Conservation (phyloP, 2,797 vertebrate genomes). For the Protosalanx chinensis region DNA sequence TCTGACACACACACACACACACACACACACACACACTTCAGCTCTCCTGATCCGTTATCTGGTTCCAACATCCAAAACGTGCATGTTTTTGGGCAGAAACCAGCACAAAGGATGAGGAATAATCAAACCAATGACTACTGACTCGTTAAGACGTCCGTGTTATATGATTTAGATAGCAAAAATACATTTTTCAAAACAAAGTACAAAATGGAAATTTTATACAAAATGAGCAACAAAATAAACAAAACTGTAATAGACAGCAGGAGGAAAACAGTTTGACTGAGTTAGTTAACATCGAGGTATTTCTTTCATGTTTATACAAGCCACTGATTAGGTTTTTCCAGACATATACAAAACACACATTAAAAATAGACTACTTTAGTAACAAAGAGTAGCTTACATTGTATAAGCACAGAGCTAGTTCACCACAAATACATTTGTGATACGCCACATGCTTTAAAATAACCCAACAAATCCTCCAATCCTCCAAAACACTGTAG, state of each 20-base stretch:
- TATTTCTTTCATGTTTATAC: conserved; percentile 1
- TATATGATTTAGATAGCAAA: conserved; percentile 8
- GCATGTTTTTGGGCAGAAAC: too few relatives aligned
- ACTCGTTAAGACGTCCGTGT: too few relatives aligned
- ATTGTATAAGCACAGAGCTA: conserved; percentile 69
- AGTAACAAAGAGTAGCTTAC: conserved; percentile 54
- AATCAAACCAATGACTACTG: too few relatives aligned
- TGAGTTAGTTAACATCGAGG: conserved; percentile 14
- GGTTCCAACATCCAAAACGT: too few relatives aligned
- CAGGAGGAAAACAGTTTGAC: conserved; percentile 23
- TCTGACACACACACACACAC: neutral
- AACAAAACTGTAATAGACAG: conserved; percentile 38
- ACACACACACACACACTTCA: neutral
- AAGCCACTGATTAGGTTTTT: conserved; percentile 10
- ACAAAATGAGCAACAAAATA: conserved; percentile 29
- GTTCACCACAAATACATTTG: conserved; percentile 89
- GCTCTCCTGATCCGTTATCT: too few relatives aligned
- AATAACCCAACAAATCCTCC: conserved; percentile 34
- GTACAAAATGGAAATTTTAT: conserved; percentile 20
- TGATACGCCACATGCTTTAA: conserved; percentile 38
- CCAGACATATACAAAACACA: conserved; percentile 38
- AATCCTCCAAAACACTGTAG: conserved; percentile 13
- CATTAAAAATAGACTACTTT: conserved; percentile 43
- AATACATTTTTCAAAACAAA: conserved; percentile 46
- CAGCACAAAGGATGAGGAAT: too few relatives aligned